Percentiles rank a stretch among this genome's conserved stretches.
phyloP scores from a whole-genome alignment of 2,888 invertebrate genomes.

The Nephrotoma appendiculata region DNA sequence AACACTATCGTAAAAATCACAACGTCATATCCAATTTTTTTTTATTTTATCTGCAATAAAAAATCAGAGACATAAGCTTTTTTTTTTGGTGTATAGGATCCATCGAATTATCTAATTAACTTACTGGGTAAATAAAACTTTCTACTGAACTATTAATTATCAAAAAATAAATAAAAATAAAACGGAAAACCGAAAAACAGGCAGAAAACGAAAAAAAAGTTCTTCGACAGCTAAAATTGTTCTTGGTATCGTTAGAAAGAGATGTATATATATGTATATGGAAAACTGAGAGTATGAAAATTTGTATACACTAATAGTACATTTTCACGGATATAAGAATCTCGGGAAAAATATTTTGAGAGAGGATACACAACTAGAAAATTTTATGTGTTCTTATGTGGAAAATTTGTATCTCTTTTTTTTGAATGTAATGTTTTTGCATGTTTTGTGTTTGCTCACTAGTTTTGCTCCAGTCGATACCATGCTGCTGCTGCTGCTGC shows the following conservation, averaged over 20 bases:
- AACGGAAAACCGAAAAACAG: background rate
- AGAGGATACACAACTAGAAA: background rate
- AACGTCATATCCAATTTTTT: background rate
- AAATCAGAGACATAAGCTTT: background rate
- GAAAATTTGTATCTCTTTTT: background rate
- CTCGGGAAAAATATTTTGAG: background rate
- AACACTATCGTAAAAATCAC: background rate
- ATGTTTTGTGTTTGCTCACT: background rate
- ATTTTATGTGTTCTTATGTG: background rate
- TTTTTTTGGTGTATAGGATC: background rate
- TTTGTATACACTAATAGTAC: too few species aligned
- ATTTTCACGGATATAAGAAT: background rate
- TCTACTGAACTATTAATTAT: background rate
- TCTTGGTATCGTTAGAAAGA: background rate
- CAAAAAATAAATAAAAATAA: background rate
- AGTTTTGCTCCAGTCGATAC: background rate
- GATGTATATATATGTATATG: background rate
- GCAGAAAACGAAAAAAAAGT: background rate
- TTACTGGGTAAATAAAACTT: background rate
- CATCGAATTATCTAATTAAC: background rate
- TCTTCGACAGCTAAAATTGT: background rate
- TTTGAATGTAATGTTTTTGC: background rate
- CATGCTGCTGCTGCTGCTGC: background rate
- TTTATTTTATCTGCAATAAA: background rate
- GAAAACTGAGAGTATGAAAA: background rate